Base-by-base conservation (phyloP, 2,888 invertebrate species). In the Lasius platythorax region DNA sequence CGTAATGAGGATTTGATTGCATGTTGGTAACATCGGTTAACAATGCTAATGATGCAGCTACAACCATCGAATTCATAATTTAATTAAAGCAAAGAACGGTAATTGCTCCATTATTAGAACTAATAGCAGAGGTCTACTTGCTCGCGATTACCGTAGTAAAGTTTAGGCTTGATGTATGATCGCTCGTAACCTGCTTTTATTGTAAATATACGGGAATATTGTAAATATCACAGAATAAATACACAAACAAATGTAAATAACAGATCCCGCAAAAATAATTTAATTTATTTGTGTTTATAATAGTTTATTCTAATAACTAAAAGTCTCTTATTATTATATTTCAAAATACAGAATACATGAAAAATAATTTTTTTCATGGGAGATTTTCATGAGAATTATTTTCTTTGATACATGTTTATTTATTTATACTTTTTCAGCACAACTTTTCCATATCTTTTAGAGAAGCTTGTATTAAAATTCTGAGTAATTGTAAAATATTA, bases 41-140 rank as follows among this genome's bases (percentile, higher is more conserved):
- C 70, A 58, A 78, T 43, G 56, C 56, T 68, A 78, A 68, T 56
- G 6, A 18, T 18, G 37, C 12, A 53, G n/a, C 8, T 8, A n/a
- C n/a, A 28, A 40, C 28, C 11, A 56, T 4, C 15, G 23, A 56
- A 70, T 68, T 30, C 6, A n/a, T 68, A 68, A 78, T 70, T 78
- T 70, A 68, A 78, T 78, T 78, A 70, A 78, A 68, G 15, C 56
- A 33, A 43, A n/a, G 15, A 56, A 56, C 50, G 28, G 15, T 18
- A 28, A 43, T 43, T 30, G 30, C 40, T 53, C 18, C 28, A 68
- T 56, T 78, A 78, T 70, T 78, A 78, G 11, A 58, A 70, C 30
- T 78, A 78, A 78, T 56, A 56, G 9, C 78, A 33, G 1, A 43
- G 78, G 12, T 12, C 28, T 28, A 28, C 43, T 46, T 15, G 67